These are phyloP conservation scores for Bothrops jararaca DNA, from an alignment of 2,113 vertebrate species.

Conservation along the genomic window DNA sequence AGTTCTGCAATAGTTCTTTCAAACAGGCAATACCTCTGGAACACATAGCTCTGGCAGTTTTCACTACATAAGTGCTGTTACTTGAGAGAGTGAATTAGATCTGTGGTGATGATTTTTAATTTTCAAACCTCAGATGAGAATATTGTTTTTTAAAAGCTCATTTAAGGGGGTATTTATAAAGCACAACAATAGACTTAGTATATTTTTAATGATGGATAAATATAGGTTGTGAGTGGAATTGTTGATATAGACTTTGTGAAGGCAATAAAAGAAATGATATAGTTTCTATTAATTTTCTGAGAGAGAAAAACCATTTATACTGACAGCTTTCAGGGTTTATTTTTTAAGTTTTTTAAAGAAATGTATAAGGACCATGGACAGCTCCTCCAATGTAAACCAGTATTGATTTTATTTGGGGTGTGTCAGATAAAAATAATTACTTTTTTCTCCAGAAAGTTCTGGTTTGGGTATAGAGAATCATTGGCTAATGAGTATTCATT, in stretches of 20 bases:
- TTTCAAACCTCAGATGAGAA: neutral
- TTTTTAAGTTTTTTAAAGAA: neutral
- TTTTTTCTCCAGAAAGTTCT: neutral
- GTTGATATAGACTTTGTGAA: neutral
- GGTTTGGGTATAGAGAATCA: neutral
- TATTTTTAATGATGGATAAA: neutral
- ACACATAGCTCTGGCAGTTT: neutral
- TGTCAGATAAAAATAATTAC: neutral
- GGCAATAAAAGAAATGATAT: neutral
- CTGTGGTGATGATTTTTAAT: neutral
- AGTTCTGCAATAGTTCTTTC: neutral
- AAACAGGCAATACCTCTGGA: neutral
- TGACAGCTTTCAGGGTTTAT: neutral
- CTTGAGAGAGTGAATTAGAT: neutral
- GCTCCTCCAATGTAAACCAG: neutral
- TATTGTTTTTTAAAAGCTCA: neutral
- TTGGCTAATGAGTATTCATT: neutral
- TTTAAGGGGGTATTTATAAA: neutral
- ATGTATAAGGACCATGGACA: slow-evolving; percentile 41
- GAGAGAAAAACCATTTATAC: neutral
- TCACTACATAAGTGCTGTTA: neutral
- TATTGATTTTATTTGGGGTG: neutral
- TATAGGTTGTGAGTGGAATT: neutral
- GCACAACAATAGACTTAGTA: neutral
- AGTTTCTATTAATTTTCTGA: neutral